Evolutionary conservation across 2,888 invertebrate genomes (phyloP), one percentile per base, ranked within the genome.

Genomic region (Acronicta aceris): DNA sequence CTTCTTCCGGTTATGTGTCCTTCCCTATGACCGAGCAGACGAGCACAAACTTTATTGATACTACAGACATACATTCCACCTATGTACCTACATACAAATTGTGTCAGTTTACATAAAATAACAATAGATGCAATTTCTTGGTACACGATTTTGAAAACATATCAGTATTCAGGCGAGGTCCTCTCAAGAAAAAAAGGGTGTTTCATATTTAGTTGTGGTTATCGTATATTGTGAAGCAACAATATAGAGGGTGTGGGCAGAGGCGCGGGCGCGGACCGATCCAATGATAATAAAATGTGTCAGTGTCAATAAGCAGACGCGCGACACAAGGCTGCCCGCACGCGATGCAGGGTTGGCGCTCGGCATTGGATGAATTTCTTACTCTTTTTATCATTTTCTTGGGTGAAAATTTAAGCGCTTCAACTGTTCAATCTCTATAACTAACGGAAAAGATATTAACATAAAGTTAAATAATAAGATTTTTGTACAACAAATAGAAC

Each of bases 251-350:
- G 36, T 38, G 38, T 38, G 38, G 38, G 38, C 38, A 38, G 38
- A 4, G 38, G 38, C 38, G 49, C 36, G 38, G 59, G 17, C 25
- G 49, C 52, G 66, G 49, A 38, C 61, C 74, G 62, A 65, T 62
- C 78, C 78, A 78, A 81, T 81, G 79, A 81, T 81, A 80, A 83
- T 84, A 83, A 84, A 83, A 82, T 78, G 74, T 79, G 78, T 78
- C 81, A 69, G 74, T 81, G 79, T 81, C 82, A 81, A 81, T 81
- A 82, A 80, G 62, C 66, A 48, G 76, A 59, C 46, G 62, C 53
- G 53, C 16, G 36, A 36, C 41, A 38, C 53, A 61, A 58, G 57
- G 60, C 58, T 65, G 47, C 43, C 57, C 33, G 12, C 49, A 10
- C 30, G 15, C 17, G 36, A 3, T 5, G 10, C 1, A 41, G 58